Percentiles rank a stretch among this genome's conserved stretches.
Evolutionary conservation across 2,113 vertebrate species (phyloP).

Genomic region (Microtus ochrogaster): DNA sequence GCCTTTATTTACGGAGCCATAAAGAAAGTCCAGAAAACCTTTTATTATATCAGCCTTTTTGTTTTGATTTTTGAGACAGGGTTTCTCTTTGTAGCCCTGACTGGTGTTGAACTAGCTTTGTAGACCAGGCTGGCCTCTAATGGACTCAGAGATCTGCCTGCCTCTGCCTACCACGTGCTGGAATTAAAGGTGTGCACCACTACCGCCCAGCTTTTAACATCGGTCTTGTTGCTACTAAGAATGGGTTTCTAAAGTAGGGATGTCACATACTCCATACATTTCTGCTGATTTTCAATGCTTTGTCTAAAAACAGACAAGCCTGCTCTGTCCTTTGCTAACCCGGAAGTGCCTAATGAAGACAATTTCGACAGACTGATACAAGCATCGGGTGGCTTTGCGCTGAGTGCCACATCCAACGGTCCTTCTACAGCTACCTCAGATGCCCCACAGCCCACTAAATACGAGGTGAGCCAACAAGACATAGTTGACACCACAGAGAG

Average conservation of each 20-base stretch:
- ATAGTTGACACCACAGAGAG: background rate
- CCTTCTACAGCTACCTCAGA: constrained; percentile 73
- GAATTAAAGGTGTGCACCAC: background rate
- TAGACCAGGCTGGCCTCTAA: background rate
- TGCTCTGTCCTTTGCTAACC: constrained; percentile 88
- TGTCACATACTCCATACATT: background rate
- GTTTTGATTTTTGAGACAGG: background rate
- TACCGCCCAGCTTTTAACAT: background rate
- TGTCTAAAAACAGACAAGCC: constrained; percentile 87
- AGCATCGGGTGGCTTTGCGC: constrained; percentile 83
- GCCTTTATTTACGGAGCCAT: background rate
- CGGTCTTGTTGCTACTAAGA: background rate
- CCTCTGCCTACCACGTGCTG: background rate
- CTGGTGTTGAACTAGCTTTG: background rate
- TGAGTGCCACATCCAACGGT: constrained; percentile 76
- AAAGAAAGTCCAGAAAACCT: background rate
- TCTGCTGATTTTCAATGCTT: constrained; percentile 58
- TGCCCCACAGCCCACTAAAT: constrained; percentile 81
- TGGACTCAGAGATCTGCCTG: background rate
- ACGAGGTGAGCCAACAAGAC: constrained; percentile 84
- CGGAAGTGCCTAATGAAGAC: constrained; percentile 89
- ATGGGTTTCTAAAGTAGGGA: background rate
- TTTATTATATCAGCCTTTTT: background rate
- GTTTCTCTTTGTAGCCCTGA: background rate
- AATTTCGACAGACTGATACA: constrained; percentile 91